These are phyloP conservation scores for Synanthedon andrenaeformis DNA, from an alignment of 2,888 invertebrate genomes.

Conservation along the genomic window DNA sequence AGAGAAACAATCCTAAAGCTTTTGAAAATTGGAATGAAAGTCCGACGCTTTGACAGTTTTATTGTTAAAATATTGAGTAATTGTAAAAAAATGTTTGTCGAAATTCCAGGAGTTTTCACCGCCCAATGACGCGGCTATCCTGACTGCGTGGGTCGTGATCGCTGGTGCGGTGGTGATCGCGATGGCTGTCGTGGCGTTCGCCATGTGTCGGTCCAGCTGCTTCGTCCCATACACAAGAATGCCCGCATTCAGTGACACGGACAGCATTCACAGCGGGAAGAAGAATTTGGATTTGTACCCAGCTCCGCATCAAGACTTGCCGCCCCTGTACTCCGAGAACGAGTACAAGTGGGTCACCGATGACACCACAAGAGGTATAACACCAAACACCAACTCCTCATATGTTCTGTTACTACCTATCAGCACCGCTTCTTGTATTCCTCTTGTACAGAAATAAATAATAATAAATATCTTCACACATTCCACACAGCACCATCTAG, in stretches of 20 bases:
- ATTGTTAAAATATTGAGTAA: too few species aligned
- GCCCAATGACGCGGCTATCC: constrained; percentile 31
- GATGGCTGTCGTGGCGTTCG: constrained; percentile 43
- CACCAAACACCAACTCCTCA: not conserved
- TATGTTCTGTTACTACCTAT: not conserved
- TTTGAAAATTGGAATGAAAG: too few species aligned
- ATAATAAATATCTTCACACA: not conserved
- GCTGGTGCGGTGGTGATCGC: constrained; percentile 39
- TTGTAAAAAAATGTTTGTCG: too few species aligned
- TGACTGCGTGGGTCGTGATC: constrained; percentile 48
- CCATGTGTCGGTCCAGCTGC: constrained; percentile 56
- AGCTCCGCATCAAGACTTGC: constrained; percentile 61
- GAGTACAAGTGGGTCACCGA: constrained; percentile 47
- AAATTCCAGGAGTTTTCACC: constrained; percentile 43
- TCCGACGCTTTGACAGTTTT: too few species aligned
- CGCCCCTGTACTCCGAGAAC: constrained; percentile 47
- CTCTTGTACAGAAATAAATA: not conserved
- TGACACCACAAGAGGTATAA: constrained; percentile 37
- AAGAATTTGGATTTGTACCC: constrained; percentile 52
- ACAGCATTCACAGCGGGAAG: constrained; percentile 45
- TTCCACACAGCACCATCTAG: too few species aligned
- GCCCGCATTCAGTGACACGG: constrained; percentile 38
- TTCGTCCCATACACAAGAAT: constrained; percentile 55
- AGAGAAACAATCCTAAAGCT: too few species aligned
- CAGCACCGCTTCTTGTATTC: not conserved